Percentiles rank a stretch among this genome's conserved stretches.
phyloP scores from a whole-genome alignment of 2,113 vertebrate species.

The Conger conger region DNA sequence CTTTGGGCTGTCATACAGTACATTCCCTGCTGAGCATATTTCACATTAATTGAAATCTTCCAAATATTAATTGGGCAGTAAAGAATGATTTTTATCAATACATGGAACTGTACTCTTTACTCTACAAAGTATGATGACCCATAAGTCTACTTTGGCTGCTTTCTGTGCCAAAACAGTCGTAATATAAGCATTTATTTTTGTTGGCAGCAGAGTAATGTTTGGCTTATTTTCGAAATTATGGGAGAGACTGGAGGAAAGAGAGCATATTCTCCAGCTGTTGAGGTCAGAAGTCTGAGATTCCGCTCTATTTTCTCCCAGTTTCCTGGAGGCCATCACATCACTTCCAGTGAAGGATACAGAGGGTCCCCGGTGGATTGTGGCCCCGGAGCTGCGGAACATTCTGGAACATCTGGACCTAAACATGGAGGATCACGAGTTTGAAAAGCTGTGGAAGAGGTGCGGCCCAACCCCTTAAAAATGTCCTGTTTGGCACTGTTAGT shows the following conservation, averaged over 20 bases:
- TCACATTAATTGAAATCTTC: not conserved
- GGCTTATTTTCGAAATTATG: not conserved
- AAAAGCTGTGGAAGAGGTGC: conserved; percentile 58
- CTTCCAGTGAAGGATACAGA: conserved; percentile 31
- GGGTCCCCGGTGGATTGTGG: conserved; percentile 44
- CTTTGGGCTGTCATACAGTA: not conserved
- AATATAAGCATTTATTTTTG: too few relatives aligned
- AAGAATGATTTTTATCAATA: not conserved
- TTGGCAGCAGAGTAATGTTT: not conserved
- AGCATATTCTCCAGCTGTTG: not conserved
- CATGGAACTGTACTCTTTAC: too few relatives aligned
- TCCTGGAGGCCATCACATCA: conserved; percentile 44
- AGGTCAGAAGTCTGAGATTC: too few relatives aligned
- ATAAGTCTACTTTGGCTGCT: too few relatives aligned
- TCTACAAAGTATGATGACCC: too few relatives aligned
- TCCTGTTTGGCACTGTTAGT: not conserved
- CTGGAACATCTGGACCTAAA: conserved; percentile 47
- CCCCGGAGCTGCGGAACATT: conserved; percentile 45
- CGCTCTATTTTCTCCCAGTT: conserved; percentile 31
- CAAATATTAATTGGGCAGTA: not conserved
- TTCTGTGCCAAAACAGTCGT: too few relatives aligned
- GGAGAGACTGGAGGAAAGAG: not conserved
- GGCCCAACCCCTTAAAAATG: not conserved
- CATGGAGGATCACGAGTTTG: conserved; percentile 51
- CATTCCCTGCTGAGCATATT: not conserved